Conservation (phyloP, 2,113 vertebrate genomes). For the Lampris megalopsis region DNA sequence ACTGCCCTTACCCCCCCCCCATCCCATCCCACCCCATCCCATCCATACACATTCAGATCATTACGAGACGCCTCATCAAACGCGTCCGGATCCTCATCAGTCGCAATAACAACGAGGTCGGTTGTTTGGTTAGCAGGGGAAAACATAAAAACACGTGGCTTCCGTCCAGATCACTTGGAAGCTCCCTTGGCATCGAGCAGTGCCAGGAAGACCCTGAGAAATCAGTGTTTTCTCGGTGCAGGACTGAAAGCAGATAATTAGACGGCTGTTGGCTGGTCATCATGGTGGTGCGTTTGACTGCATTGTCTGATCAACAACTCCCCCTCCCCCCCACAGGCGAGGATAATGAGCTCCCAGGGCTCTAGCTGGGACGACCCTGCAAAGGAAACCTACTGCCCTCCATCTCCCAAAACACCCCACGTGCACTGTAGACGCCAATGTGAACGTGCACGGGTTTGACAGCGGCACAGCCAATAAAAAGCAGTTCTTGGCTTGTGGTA, state of each 20-base stretch:
- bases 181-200: too few relatives aligned
- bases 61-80: too few relatives aligned
- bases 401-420: too few relatives aligned
- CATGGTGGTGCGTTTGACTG: background rate
- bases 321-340: constrained; percentile 2
- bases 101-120: too few relatives aligned
- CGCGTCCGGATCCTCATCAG: too few relatives aligned
- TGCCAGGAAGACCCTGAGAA: background rate
- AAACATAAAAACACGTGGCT: background rate
- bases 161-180: constrained; percentile 1
- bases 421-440: too few relatives aligned
- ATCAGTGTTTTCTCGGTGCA: constrained; percentile 14
- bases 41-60: too few relatives aligned
- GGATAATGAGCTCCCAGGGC: constrained; percentile 57
- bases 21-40: too few relatives aligned
- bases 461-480: too few relatives aligned
- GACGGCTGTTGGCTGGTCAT: constrained; percentile 41
- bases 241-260: constrained; percentile 50
- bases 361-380: background rate
- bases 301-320: constrained; percentile 44
- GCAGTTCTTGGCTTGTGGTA: too few relatives aligned
- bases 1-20: too few relatives aligned
- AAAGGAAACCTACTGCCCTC: background rate
- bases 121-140: background rate
- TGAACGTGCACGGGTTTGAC: too few relatives aligned